Base-by-base conservation (phyloP, 2,888 invertebrate genomes). In the Pristionchus entomophagus region DNA sequence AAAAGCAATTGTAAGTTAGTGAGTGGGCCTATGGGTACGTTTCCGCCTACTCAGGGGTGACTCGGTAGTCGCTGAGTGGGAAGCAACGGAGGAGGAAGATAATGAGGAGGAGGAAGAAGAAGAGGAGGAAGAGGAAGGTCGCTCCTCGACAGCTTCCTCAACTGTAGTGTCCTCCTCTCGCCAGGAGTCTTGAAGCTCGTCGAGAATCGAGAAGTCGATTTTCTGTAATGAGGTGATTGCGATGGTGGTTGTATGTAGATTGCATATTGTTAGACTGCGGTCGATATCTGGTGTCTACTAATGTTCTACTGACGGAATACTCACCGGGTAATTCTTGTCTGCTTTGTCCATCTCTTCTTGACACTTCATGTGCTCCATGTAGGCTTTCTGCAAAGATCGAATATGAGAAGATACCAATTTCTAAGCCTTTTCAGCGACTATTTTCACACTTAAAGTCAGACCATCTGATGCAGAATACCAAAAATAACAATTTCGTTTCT, bases 371-470 rank as follows among this genome's bases (percentile, higher is more conserved):
- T 82, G 82, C 17, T 82, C 59, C 26, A 45, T 17, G 26, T 56
- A 56, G 22, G 82, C 82, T 82, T 82, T 82, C 82, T 82, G 82
- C 12, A 82, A 82, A 26, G 14, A 26, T 26, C 19, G 45, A 45
- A 45, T 45, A 6, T 45, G 6, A 10, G 6, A 6, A 45, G 14
- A 45, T 45, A 45, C 45, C 45, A 14, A 45, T 45, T 14, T 45
- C 45, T 45, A 45, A 6, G 45, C 6, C 45, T 14, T 45, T 45
- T 59, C 59, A 59, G 6, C n/a, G 6, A 45, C 45, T 45, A 45
- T 10, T 45, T 45, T 45, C 45, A n/a, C n/a, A n/a, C n/a, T n/a
- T n/a, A n/a, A n/a, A n/a, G n/a, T n/a, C n/a, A n/a, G n/a, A n/a
- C n/a, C n/a, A n/a, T n/a, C n/a, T n/a, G n/a, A n/a, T n/a, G n/a